Conservation (phyloP, 2,113 vertebrate species). For the Passer montanus region DNA sequence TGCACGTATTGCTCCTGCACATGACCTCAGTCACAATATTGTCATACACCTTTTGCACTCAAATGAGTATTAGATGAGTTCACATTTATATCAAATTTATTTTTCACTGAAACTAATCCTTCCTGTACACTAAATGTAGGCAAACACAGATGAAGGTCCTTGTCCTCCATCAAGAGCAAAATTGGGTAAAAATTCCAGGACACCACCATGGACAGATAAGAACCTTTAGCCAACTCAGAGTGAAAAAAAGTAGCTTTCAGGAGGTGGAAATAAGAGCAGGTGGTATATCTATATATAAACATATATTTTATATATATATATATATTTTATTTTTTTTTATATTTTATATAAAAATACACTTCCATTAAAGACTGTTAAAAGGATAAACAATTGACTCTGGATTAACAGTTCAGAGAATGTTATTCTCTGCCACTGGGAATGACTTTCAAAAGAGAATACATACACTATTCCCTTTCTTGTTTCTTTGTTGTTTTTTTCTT, state of each 20-base stretch:
- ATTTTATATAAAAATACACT: not conserved
- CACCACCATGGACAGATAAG: not conserved
- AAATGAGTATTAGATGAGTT: not conserved
- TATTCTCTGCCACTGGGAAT: not conserved
- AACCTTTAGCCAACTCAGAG: not conserved
- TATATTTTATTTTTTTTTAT: no score
- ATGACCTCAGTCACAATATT: not conserved
- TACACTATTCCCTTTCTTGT: accelerated
- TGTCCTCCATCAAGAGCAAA: not conserved
- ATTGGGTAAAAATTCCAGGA: not conserved
- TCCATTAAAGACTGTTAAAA: not conserved
- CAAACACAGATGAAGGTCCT: no score
- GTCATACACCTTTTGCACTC: not conserved
- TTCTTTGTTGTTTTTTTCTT: not conserved
- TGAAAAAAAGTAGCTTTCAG: not conserved
- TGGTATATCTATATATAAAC: accelerated
- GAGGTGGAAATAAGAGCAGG: not conserved
- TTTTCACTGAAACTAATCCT: not conserved
- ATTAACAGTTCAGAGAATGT: not conserved
- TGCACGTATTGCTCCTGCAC: not conserved
- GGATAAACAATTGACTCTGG: not conserved
- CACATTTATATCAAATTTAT: not conserved
- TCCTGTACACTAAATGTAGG: not conserved
- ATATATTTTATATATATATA: no score
- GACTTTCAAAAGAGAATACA: not conserved